Percentiles rank a stretch among this genome's conserved stretches.
phyloP scores from a whole-genome alignment of 2,113 vertebrate genomes.

The Scomber scombrus region DNA sequence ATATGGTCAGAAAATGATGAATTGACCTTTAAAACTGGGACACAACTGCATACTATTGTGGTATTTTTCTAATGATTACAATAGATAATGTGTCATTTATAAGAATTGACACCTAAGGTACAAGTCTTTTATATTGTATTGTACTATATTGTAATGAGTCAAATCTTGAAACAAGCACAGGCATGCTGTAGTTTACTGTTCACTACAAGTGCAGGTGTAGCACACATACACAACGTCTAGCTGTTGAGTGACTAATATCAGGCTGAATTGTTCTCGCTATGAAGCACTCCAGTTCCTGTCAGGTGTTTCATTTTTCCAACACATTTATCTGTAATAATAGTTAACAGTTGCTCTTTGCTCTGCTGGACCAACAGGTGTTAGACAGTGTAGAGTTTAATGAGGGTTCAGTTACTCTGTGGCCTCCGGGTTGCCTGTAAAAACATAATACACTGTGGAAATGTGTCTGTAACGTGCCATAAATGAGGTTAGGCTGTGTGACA shows the following conservation, averaged over 20 bases:
- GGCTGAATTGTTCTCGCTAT: neutral
- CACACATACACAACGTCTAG: neutral
- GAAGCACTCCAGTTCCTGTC: neutral
- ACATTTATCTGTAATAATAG: slow-evolving; percentile 11
- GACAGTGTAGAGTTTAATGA: slow-evolving; percentile 46
- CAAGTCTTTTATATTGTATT: no score
- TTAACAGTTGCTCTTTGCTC: slow-evolving; percentile 1
- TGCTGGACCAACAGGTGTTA: slow-evolving; percentile 43
- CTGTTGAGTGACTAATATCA: neutral
- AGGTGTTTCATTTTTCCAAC: slow-evolving; percentile 25
- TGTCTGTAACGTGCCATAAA: neutral
- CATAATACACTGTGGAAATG: slow-evolving; percentile 48
- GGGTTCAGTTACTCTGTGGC: slow-evolving; percentile 35
- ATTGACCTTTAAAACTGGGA: no score
- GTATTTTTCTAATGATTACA: no score
- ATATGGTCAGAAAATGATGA: no score
- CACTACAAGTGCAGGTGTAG: neutral
- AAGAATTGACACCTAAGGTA: no score
- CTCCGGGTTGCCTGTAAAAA: slow-evolving; percentile 53
- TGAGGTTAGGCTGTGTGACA: slow-evolving; percentile 22
- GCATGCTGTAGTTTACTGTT: no score
- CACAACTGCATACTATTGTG: no score
- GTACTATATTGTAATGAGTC: no score
- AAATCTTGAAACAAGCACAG: no score
- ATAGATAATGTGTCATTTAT: no score